A percentile compares a stretch with the other conserved stretches of the same genome.
phyloP scores from a whole-genome alignment of 2,888 invertebrate genomes.

The Alloscopus bannaensis region DNA sequence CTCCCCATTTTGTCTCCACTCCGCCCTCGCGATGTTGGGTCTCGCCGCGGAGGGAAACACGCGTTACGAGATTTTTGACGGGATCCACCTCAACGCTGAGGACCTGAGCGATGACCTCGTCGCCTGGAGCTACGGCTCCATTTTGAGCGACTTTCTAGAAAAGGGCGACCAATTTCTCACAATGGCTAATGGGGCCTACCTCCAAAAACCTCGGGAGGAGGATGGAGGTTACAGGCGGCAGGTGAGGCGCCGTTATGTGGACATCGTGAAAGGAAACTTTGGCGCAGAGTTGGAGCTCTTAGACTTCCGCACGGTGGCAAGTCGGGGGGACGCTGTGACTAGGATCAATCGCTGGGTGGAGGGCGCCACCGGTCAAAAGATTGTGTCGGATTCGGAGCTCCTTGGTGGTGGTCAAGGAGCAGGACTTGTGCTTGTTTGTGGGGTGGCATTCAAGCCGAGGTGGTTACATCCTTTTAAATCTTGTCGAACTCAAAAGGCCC shows the following conservation, averaged over 20 bases:
- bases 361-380: conserved; percentile 86
- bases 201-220: conserved; percentile 77
- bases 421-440: conserved; percentile 86
- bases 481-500: conserved; percentile 77
- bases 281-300: conserved; percentile 81
- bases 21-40: conserved; percentile 68
- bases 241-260: conserved; percentile 79
- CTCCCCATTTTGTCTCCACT: conserved; percentile 70
- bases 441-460: conserved; percentile 90
- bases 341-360: conserved; percentile 90
- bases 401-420: conserved; percentile 79
- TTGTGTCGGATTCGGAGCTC: conserved; percentile 87
- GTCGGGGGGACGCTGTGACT: conserved; percentile 76
- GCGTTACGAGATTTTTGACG: conserved; percentile 49
- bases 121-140: conserved; percentile 63
- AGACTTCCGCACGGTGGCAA: conserved; percentile 77
- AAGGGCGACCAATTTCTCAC: no score
- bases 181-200: conserved; percentile 86
- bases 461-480: conserved; percentile 84
- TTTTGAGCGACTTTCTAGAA: conserved; percentile 65
- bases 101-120: conserved; percentile 50
- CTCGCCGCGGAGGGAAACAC: conserved; percentile 67
- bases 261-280: conserved; percentile 80
- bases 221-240: no score
- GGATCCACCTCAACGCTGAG: conserved; percentile 51